Evolutionary conservation across 23 tunicate genomes (phyloP).

Genomic region (Ciona savignyi): DNA sequence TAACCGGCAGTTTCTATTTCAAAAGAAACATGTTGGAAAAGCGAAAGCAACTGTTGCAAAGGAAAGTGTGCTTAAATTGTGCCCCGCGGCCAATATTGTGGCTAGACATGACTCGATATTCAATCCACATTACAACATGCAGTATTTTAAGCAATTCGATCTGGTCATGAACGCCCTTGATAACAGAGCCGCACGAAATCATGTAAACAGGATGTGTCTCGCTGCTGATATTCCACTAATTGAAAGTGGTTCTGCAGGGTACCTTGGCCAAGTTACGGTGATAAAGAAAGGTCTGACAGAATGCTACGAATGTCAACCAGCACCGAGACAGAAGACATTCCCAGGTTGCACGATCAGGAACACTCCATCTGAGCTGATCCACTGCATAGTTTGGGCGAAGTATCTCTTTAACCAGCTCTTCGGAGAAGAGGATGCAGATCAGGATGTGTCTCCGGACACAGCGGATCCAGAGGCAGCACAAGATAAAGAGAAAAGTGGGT

Average conservation of each 20-base stretch:
- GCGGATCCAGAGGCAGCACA: constrained; percentile 70
- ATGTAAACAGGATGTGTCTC: constrained; percentile 90
- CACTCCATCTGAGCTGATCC: constrained; percentile 95
- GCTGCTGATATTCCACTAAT: constrained; percentile 86
- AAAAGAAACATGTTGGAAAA: constrained; percentile 87
- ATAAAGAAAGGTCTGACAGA: constrained; percentile 70
- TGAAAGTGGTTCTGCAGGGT: constrained; percentile 97
- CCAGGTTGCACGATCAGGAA: constrained; percentile 97
- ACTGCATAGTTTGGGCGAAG: constrained; percentile 97
- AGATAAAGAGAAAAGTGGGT: neutral
- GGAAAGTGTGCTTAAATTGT: constrained; percentile 44
- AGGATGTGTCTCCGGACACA: constrained; percentile 96
- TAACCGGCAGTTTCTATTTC: constrained; percentile 89
- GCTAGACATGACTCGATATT: constrained; percentile 83
- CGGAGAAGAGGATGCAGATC: constrained; percentile 97
- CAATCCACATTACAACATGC: constrained; percentile 80
- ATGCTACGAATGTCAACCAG: constrained; percentile 90
- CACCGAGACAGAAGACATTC: constrained; percentile 81
- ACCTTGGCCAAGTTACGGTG: constrained; percentile 74
- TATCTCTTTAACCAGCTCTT: constrained; percentile 91
- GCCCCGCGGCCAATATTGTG: constrained; percentile 51
- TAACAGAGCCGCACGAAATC: constrained; percentile 81
- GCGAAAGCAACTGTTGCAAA: constrained; percentile 83
- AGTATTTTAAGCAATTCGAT: constrained; percentile 79
- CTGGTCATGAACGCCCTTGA: constrained; percentile 86